Evolutionary conservation across 37 sponge, comb jelly and placozoan genomes (phyloP), one percentile per base, ranked within the genome.

Genomic region (Spongilla lacustris): DNA sequence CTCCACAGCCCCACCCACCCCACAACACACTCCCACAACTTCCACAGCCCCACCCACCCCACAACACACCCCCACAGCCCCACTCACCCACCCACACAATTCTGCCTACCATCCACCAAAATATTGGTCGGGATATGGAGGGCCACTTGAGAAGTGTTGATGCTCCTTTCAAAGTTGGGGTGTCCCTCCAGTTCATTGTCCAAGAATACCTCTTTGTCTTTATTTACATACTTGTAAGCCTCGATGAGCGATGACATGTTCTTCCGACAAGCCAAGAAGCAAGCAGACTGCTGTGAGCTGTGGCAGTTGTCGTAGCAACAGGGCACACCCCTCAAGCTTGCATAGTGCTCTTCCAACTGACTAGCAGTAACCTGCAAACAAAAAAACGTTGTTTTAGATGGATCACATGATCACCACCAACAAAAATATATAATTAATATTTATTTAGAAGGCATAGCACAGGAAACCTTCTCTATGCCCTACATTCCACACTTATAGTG

Each of bases 111-210:
- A 73, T 36, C 19, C 4, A 77, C 68, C 37, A 76, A 75, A 8
- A 88, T 82, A 46, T 81, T 36, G 37, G 73, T 32, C 13, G 88
- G 83, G 26, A 67, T 50, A 17, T 88, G 83, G 23, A 88, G 28
- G 4, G 83, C 83, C 75, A 77, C 50, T 14, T 74, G 26, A 37
- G 29, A 66, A 0, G 30, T 26, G 36, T 79, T 79, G 31, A 79
- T 67, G 22, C 19, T 12, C 30, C 14, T 12, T 25, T 32, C 66
- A 79, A 79, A 79, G 36, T 27, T 33, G 29, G 58, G 66, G 36
- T 50, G 58, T 2, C 49, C 10, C 26, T 10, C 17, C 24, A 79
- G 66, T 48, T 33, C 13, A 58, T 17, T 58, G 58, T 58, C 58
- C 12, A 29, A 32, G 17, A 29, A 72, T 4, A n/a, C n/a, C n/a